Base-by-base conservation (phyloP, 2,797 vertebrate species). In the Arremon brunneinucha region DNA sequence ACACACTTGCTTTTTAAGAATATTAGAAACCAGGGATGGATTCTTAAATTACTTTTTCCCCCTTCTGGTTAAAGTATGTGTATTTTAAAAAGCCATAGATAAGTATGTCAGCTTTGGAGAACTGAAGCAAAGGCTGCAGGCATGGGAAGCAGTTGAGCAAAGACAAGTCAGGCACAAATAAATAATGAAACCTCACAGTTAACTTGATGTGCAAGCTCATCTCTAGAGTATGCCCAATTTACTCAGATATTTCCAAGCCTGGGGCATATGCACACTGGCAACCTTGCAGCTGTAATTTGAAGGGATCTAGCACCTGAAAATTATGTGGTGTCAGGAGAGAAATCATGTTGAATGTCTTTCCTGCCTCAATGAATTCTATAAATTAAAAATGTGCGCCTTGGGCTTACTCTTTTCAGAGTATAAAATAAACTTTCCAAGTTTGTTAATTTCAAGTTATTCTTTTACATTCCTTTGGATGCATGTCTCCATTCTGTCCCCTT, bases 321-420 rank as follows among this genome's bases (percentile, higher is more conserved):
- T 78, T 52, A 41, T 21, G 56, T 68, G 14, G 50, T 92, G 53
- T 41, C 41, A 39, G 81, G 49, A 94, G 82, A 96, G 37, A 95
- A 93, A 79, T 32, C 34, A 43, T 65, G 67, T 59, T 76, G 69
- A 93, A 81, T 82, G 50, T 50, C 16, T 93, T 90, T 92, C 50
- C 32, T 78, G 76, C 71, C 41, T 91, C 63, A 84, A 80, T 77
- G 35, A 19, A 94, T 94, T 72, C 87, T 74, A 79, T 96, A 94
- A 95, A 95, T 93, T 97, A 96, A 95, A 97, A 97, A 74, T 84
- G 8, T 81, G 13, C 16, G 64, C 59, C 72, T 93, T 83, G 60
- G 62, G 90, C 70, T 95, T 96, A 69, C n/a, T 81, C 24, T 49
- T 86, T 89, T 70, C 37, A 85, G 43, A 80, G 34, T 18, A 60